phyloP scores from a whole-genome alignment of 2,888 invertebrate genomes.

The Tetrapedia diversipes region DNA sequence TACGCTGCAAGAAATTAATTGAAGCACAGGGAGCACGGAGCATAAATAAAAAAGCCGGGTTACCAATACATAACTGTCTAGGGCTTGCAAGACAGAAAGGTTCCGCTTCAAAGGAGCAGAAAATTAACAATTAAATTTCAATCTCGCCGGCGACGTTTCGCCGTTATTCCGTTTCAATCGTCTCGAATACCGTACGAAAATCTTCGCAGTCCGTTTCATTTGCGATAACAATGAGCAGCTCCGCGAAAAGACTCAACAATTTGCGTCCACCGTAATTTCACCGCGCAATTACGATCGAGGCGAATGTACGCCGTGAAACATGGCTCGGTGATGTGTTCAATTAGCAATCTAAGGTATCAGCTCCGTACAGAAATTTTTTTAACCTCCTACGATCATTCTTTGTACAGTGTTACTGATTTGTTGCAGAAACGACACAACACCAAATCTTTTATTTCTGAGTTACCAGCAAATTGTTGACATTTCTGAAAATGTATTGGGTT shows the following conservation, averaged over 20 bases:
- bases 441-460: too few relatives aligned
- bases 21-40: neutral
- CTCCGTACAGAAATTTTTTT: neutral
- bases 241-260: neutral
- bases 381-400: neutral
- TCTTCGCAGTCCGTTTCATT: neutral
- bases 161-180: neutral
- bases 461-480: too few relatives aligned
- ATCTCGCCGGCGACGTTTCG: neutral
- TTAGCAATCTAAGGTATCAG: neutral
- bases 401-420: too few relatives aligned
- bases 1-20: constrained; percentile 4
- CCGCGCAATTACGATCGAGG: neutral
- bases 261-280: neutral
- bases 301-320: too few relatives aligned
- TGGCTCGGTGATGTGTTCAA: neutral
- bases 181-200: neutral
- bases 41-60: neutral
- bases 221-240: neutral
- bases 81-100: neutral
- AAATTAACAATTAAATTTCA: constrained; percentile 2
- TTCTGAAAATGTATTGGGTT: too few relatives aligned
- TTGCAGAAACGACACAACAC: too few relatives aligned
- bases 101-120: too few relatives aligned
- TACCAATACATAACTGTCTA: neutral